Evolutionary conservation across 2,888 invertebrate genomes (phyloP), one percentile per base, ranked within the genome.

Genomic region (Creontiades dilutus): DNA sequence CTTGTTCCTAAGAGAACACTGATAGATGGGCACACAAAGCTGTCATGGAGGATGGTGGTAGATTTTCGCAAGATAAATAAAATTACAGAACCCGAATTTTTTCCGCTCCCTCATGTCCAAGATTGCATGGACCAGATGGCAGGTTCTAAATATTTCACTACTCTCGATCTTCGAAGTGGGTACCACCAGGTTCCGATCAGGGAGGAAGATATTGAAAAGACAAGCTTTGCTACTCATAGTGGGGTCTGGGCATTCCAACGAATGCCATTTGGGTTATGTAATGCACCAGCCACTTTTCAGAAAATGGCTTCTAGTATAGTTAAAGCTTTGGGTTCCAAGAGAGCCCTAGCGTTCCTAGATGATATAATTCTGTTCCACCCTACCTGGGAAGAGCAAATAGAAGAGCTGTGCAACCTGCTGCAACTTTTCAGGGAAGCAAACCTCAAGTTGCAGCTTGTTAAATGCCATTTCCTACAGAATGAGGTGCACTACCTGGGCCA

Each of bases 261-360:
- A 5, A 84, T 84, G 84, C 81, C 81, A 47, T 46, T 27, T 47
- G 37, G 81, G 0, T 13, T 81, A 1, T 47, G 37, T 7, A 81
- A 84, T 55, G 84, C 84, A 48, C 84, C 84, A 19, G 57, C 55
- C 27, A 57, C 57, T 9, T 84, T 84, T 7, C 37, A 48, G 13
- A 48, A 48, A 48, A 48, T 48, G 48, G 48, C 48, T 11, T 48
- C 13, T 48, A 48, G 13, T 13, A 7, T 48, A 7, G 48, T 48
- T 7, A 48, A 48, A 13, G 48, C 48, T 13, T 48, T 48, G 48
- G 48, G 48, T 7, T 48, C 48, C 68, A n/a, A n/a, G n/a, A n/a
- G n/a, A n/a, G n/a, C n/a, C 47, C 13, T 78, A 0, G 78, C 19
- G 16, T 78, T n/a, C 37, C 78, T 78, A 9, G 78, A 78, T 19